Base-by-base conservation (phyloP, 2,797 vertebrate species). In the Scolopax rusticola region DNA sequence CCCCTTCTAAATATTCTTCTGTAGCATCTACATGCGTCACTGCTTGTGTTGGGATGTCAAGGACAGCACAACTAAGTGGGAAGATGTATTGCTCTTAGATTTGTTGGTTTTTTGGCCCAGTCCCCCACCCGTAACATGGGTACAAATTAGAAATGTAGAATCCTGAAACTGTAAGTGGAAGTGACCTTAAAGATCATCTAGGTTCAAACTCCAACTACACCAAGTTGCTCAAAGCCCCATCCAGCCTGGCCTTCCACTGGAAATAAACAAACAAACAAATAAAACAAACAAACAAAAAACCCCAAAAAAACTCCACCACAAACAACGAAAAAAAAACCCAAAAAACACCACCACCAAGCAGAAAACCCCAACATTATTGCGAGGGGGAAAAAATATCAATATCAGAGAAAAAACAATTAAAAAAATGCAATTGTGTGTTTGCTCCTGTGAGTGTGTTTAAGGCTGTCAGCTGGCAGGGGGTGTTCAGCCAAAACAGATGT, bases 401-500 rank as follows among this genome's bases (percentile, higher is more conserved):
- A 75, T 30, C 8, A 7, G 50, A 43, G 50, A 61, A 76, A n/a
- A 88, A 89, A n/a, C 14, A 56, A 41, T 21, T 15, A 48, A 13
- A 23, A 36, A 36, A 36, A 36, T 36, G 36, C 36, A 36, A 4
- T 13, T 59, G 41, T 45, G 5, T 67, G n/a, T 91, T 88, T 43
- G 41, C 17, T 94, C 65, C 73, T 93, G 11, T 43, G 88, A 43
- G 84, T 51, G 21, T 60, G 59, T 95, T 84, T 87, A 40, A 87
- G 67, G 43, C 8, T 95, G 81, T 95, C 86, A 84, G 74, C 88
- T 95, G 88, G 59, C 4, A 3, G 70, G 28, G 83, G 19, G 30
- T 79, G 41, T 87, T 90, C 81, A 92, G 93, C 80, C 40, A 40
- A 33, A 77, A 73, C 94, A 96, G 93, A 92, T 96, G 95, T 92